Base-by-base conservation (phyloP, 2,888 invertebrate genomes). In the Stenodera caucasica region DNA sequence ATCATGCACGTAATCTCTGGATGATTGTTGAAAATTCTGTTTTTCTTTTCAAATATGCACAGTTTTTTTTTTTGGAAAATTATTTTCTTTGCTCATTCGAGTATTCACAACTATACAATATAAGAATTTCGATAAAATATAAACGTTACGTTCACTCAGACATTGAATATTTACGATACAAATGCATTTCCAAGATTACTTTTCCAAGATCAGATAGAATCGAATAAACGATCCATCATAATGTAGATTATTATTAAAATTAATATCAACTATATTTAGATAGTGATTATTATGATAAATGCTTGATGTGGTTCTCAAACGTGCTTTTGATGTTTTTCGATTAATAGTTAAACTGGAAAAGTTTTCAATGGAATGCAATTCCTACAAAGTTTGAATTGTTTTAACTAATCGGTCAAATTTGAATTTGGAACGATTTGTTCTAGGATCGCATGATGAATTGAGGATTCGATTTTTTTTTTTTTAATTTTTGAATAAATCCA, bases 401-500 rank as follows among this genome's bases (percentile, higher is more conserved):
- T 21, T 21, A 23, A 11, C 18, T 1, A 11, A 1, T 15, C 18
- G 40, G 18, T 18, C n/a, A 6, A 45, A 45, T 45, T 45, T 45
- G 21, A 21, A 45, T 45, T 23, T 23, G 5, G 45, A 23, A 45
- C n/a, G 4, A 45, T 23, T 45, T 45, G 45, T 45, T 45, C 45
- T 45, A 45, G 45, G 45, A 7, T 18, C 45, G 23, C 23, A 45
- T 45, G 45, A 23, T 11, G 18, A 18, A 40, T 45, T 6, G 23
- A 45, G 11, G 21, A 21, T 23, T 21, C 9, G 7, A 9, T 15
- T 40, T 18, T 23, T 45, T 12, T 49, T 23, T 57, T 53, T 57
- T 53, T 57, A 32, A 21, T n/a, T n/a, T n/a, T n/a, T n/a, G 53
- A 58, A 61, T 57, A 49, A 55, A 45, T 26, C 40, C 18, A 58